phyloP scores from a whole-genome alignment of 2,888 invertebrate genomes.

The Pseudoips prasinana region DNA sequence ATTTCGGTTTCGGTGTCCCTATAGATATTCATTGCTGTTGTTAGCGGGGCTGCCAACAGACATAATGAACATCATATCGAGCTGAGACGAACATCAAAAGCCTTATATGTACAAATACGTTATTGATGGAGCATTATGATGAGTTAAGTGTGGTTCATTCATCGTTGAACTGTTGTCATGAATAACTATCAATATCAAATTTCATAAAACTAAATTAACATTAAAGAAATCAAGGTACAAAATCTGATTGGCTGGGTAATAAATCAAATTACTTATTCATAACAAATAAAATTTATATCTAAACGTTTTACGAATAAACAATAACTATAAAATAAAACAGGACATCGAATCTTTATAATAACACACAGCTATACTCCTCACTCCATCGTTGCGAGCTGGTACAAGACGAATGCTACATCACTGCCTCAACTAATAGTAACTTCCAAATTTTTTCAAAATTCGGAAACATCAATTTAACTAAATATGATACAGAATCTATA shows the following conservation, averaged over 20 bases:
- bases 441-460: conserved; percentile 29
- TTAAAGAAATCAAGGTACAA: conserved; percentile 79
- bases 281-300: conserved; percentile 79
- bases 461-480: conserved; percentile 37
- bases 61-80: conserved; percentile 69
- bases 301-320: conserved; percentile 78
- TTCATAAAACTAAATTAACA: conserved; percentile 66
- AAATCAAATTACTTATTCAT: conserved; percentile 72
- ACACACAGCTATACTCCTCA: conserved; percentile 76
- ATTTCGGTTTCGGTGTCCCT: conserved; percentile 47
- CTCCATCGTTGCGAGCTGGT: conserved; percentile 61
- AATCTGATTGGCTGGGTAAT: conserved; percentile 68
- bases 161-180: conserved; percentile 65
- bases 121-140: conserved; percentile 30
- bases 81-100: conserved; percentile 56
- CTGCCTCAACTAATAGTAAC: conserved; percentile 31
- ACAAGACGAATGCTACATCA: conserved; percentile 69
- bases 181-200: conserved; percentile 74
- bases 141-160: conserved; percentile 47
- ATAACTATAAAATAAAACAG: conserved; percentile 81
- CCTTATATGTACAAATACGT: conserved; percentile 59
- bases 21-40: conserved; percentile 65
- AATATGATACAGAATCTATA: conserved; percentile 53
- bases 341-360: conserved; percentile 80
- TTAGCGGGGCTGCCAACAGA: conserved; percentile 69